phyloP scores from a whole-genome alignment of 2,113 vertebrate species.

The Globicephala melas region DNA sequence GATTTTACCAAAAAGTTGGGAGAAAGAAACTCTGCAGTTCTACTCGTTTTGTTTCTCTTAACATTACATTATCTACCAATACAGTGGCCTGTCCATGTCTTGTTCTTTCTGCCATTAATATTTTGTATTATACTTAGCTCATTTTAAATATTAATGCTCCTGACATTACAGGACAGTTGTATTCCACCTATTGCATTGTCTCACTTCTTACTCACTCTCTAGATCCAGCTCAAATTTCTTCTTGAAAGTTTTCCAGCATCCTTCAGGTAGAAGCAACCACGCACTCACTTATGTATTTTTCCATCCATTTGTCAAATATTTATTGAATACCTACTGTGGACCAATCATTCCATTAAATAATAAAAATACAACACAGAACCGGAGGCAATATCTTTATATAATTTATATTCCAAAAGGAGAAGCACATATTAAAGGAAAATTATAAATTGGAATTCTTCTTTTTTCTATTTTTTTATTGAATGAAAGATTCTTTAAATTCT shows the following conservation, averaged over 20 bases:
- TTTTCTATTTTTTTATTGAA: neutral
- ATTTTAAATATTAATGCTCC: neutral
- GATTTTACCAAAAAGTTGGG: neutral
- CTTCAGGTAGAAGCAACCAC: neutral
- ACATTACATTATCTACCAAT: neutral
- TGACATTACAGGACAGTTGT: neutral
- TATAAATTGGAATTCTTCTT: neutral
- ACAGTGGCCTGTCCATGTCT: rapidly evolving
- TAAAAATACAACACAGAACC: neutral
- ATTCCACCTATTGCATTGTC: neutral
- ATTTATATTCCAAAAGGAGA: neutral
- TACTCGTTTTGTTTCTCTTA: neutral
- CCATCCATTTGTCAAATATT: neutral
- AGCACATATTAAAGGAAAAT: neutral
- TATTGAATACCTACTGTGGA: neutral
- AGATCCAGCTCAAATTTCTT: neutral
- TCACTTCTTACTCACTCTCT: neutral
- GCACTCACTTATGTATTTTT: neutral
- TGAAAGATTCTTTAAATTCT: neutral
- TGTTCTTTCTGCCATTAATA: neutral
- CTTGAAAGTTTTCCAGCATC: neutral
- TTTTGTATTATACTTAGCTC: neutral
- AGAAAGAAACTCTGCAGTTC: neutral
- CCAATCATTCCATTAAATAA: neutral
- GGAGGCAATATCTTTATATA: neutral